These are phyloP conservation scores for Zaprionus ornatus DNA, from an alignment of 1,140 invertebrate species.

Conservation along the genomic window DNA sequence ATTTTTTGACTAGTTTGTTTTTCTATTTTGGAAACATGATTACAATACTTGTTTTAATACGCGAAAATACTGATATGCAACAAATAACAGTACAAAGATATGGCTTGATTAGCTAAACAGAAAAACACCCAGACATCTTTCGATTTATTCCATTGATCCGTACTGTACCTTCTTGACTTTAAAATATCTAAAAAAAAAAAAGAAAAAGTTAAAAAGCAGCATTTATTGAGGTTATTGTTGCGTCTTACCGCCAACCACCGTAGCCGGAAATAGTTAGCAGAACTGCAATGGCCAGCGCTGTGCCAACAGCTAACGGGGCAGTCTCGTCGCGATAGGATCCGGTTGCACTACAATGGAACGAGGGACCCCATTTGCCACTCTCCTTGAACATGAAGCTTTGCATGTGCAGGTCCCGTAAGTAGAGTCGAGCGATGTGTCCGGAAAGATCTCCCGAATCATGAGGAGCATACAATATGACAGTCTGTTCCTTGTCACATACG, in stretches of 20 bases:
- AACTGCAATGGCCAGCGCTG: slow-evolving; percentile 92
- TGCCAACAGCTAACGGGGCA: slow-evolving; percentile 93
- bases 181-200: slow-evolving; percentile 89
- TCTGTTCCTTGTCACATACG: slow-evolving; percentile 88
- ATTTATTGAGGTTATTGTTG: neutral
- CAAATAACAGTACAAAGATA: slow-evolving; percentile 33
- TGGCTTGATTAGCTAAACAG: slow-evolving; percentile 42
- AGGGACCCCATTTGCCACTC: slow-evolving; percentile 85
- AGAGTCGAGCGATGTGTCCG: slow-evolving; percentile 85
- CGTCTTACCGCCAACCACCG: slow-evolving; percentile 86
- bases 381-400: slow-evolving; percentile 87
- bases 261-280: slow-evolving; percentile 92
- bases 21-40: slow-evolving; percentile 26
- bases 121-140: slow-evolving; percentile 42
- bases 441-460: slow-evolving; percentile 78
- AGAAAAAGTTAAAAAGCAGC: neutral
- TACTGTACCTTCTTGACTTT: slow-evolving; percentile 96
- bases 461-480: slow-evolving; percentile 78
- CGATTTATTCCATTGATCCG: slow-evolving; percentile 93
- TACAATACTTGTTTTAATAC: slow-evolving; percentile 36
- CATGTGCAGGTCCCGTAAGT: slow-evolving; percentile 85
- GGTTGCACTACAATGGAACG: slow-evolving; percentile 85
- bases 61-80: slow-evolving; percentile 41
- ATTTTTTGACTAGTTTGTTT: slow-evolving; percentile 15
- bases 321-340: slow-evolving; percentile 89